phyloP scores from a whole-genome alignment of 1,140 invertebrate genomes.

The Vanessa atalanta region DNA sequence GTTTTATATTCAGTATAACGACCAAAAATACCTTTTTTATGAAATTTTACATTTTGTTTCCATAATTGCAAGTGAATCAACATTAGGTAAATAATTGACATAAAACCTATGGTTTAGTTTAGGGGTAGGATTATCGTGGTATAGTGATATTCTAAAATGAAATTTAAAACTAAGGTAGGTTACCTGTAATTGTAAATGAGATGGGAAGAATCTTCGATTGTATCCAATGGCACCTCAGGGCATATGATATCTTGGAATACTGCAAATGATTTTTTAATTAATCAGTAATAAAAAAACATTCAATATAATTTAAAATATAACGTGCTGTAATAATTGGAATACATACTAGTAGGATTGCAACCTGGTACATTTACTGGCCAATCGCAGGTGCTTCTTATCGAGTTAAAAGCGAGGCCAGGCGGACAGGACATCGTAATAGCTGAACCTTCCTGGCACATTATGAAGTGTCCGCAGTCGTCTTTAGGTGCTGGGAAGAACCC shows the following conservation, averaged over 20 bases:
- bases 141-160: not conserved
- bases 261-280: too few species aligned
- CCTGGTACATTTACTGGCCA: constrained; percentile 90
- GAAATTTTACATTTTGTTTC: too few species aligned
- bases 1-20: too few species aligned
- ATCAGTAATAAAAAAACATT: too few species aligned
- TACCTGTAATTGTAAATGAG: constrained; percentile 43
- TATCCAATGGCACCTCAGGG: constrained; percentile 26
- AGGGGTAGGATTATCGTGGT: too few species aligned
- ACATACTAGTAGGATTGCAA: constrained; percentile 86
- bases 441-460: constrained; percentile 85
- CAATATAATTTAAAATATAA: constrained; percentile 5
- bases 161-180: not conserved
- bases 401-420: constrained; percentile 91
- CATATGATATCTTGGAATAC: constrained; percentile 29
- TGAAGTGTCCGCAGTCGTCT: constrained; percentile 89
- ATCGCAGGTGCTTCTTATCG: constrained; percentile 87
- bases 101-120: too few species aligned
- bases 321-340: not conserved
- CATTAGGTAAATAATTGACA: too few species aligned
- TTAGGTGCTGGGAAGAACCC: constrained; percentile 88
- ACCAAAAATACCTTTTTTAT: too few species aligned
- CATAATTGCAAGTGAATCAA: too few species aligned
- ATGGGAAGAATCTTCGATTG: constrained; percentile 25
- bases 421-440: constrained; percentile 85